Evolutionary conservation across 2,797 vertebrate genomes (phyloP), one percentile per base, ranked within the genome.

Genomic region (Poecile montanus): DNA sequence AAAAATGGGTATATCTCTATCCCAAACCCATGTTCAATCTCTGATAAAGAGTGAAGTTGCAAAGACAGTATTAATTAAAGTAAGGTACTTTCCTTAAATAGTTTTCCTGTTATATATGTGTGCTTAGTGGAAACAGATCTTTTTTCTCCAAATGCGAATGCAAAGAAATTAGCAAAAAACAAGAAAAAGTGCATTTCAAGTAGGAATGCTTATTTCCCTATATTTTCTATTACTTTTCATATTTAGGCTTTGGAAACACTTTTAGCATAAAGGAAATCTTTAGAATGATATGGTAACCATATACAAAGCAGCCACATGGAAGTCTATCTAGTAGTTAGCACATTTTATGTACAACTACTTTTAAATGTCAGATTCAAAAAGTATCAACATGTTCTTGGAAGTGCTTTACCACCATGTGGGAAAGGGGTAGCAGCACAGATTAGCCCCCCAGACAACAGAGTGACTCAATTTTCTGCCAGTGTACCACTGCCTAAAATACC

Each of bases 51-150:
- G 30, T 54, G 53, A 54, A 76, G 53, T 79, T 89, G 62, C 32
- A 77, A 87, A 22, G 67, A 91, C 63, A 91, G 30, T 95, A 95
- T 96, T 94, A 96, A 97, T 97, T 95, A 93, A 97, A 76, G 25
- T 19, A 86, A 96, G 63, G 30, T 67, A 42, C 23, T 83, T 90
- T 81, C 74, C 85, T 94, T 75, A 71, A 67, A 44, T 38, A 71
- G 23, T 16, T 71, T 25, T 92, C 32, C 79, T 73, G 26, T 57
- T 92, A 71, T 62, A 56, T 58, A 67, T 11, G 14, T 15, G 13
- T 48, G 50, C 16, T 51, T 78, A 73, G 23, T 83, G 67, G 89
- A 96, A 94, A 83, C 42, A 91, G 56, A 29, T 20, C 27, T 81
- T 88, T 91, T 73, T 34, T 66, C 74, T 89, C 75, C 76, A 93